Conservation (phyloP, 2,888 invertebrate species). For the Dinocampus coccinellae region DNA sequence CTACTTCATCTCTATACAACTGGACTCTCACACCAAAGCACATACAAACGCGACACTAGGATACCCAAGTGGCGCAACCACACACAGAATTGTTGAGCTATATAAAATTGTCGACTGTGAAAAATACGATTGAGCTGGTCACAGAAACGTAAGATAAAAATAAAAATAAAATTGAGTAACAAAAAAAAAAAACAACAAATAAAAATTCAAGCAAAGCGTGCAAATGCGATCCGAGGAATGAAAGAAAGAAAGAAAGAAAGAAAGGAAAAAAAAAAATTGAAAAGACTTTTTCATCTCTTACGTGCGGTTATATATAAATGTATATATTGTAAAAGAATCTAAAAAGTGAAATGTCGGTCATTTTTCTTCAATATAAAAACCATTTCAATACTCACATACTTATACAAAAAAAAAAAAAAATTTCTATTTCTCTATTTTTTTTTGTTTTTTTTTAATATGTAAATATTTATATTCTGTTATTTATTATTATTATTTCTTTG, state of each 20-base stretch:
- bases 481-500: no score
- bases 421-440: no score
- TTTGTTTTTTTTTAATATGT: no score
- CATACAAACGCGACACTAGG: slow-evolving; percentile 29
- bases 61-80: slow-evolving; percentile 31
- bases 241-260: no score
- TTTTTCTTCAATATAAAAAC: not conserved
- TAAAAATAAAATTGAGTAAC: not conserved
- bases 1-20: not conserved
- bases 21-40: slow-evolving; percentile 28
- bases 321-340: not conserved
- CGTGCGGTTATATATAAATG: not conserved
- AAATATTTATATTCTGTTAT: no score
- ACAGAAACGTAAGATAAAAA: not conserved
- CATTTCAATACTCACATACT: not conserved
- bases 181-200: not conserved
- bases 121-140: not conserved
- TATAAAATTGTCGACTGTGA: slow-evolving; percentile 3
- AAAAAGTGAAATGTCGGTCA: not conserved
- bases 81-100: slow-evolving; percentile 29
- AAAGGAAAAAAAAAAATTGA: no score
- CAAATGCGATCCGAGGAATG: slow-evolving; percentile 6
- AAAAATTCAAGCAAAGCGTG: not conserved
- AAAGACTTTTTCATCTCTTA: not conserved
- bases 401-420: no score